phyloP scores from a whole-genome alignment of 2,888 invertebrate genomes.

The Cataglyphis livida region DNA sequence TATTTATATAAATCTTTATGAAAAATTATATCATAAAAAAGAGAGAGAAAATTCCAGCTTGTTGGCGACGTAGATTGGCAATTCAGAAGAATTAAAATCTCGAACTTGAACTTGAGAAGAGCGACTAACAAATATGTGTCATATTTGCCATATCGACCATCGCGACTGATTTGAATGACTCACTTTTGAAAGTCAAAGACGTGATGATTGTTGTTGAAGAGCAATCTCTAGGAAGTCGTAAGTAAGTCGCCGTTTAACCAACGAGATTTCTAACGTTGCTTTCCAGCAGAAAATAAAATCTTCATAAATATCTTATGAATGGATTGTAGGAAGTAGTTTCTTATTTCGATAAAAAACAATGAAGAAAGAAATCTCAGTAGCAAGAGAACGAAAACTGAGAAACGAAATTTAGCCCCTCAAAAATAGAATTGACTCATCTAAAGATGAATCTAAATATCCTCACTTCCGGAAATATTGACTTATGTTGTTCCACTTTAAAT shows the following conservation, averaged over 20 bases:
- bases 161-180: constrained; percentile 63
- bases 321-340: not conserved
- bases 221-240: constrained; percentile 37
- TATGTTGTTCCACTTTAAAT: not conserved
- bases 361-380: constrained; percentile 6
- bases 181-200: constrained; percentile 69
- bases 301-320: no score
- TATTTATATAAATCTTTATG: constrained; percentile 25
- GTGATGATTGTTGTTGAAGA: constrained; percentile 51
- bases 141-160: constrained; percentile 25
- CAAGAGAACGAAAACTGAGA: not conserved
- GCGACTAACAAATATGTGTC: constrained; percentile 57
- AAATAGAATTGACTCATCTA: constrained; percentile 45
- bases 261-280: not conserved
- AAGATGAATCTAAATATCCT: constrained; percentile 5
- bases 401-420: constrained; percentile 3
- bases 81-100: constrained; percentile 48
- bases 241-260: constrained; percentile 50
- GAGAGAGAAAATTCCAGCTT: not conserved
- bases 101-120: constrained; percentile 70
- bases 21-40: not conserved
- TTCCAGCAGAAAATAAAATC: not conserved
- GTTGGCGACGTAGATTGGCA: not conserved
- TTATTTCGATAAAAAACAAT: not conserved
- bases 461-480: constrained; percentile 36